Base-by-base conservation (phyloP, 92 coral and sea anemone genomes). In the Pocillopora grandis region DNA sequence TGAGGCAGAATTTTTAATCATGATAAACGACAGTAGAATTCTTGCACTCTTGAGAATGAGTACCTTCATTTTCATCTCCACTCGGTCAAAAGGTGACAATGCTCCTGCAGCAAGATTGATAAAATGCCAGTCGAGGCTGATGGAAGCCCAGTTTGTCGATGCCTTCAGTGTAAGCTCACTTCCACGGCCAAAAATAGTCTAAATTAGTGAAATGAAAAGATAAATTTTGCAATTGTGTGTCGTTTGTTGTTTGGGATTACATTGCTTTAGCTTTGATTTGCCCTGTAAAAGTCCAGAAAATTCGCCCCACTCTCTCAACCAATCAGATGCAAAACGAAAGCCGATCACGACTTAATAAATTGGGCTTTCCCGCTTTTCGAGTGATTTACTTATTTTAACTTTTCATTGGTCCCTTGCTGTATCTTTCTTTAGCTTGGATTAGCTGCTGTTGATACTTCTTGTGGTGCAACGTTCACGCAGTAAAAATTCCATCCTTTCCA, bases 141-240 rank as follows among this genome's bases (percentile, higher is more conserved):
- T 19, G 13, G 72, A 48, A 19, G 69, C 56, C 86, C 82, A 75
- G 72, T 86, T 81, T 10, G 92, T 78, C 5, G 81, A 68, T 0
- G 84, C 81, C 58, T 77, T 85, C 11, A 82, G 59, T 49, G 91
- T 85, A 27, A 85, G 87, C 81, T 84, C 78, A 42, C 93, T 94
- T 36, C 91, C 95, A 42, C 82, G 78, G 2, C 98, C 98, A 83
- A 92, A 89, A 58, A 92, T 31, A 33, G 64, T 58, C 86, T 83
- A 52, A 21, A n/a, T 56, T 35, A 58, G 21, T 12, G 20, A 71
- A 37, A 59, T 7, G 35, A 12, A 9, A 8, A 13, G 9, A 67
- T 10, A 18, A 16, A 27, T 64, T 35, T 12, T 58, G 3, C 37
- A 48, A 13, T 9, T 9, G 21, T 17, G 62, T 7, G 1, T 35